Base-by-base conservation (phyloP, 1,140 invertebrate genomes). In the Myzus persicae region DNA sequence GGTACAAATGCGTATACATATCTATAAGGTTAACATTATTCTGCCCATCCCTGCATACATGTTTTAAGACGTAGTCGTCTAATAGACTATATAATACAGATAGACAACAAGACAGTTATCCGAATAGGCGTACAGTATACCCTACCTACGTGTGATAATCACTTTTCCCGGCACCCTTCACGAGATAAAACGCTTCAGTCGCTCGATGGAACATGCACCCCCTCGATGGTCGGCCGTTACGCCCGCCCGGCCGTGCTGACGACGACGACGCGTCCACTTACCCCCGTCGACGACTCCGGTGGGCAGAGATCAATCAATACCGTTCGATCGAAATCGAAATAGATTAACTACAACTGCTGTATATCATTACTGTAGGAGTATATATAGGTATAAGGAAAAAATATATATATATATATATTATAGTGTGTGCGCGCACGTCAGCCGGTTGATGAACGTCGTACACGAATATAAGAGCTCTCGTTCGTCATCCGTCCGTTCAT, bases 291-390 rank as follows among this genome's bases (percentile, higher is more conserved):
- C 31, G 31, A 76, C 31, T 76, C 59, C 14, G 59, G 59, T 14
- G 59, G 59, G 31, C 59, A 76, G 59, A 76, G 59, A 76, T 76
- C 26, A 46, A 88, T 88, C 85, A 46, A 88, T 88, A 88, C 44
- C 18, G 31, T 44, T 88, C n/a, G 85, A 20, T 88, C 31, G 44
- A 31, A 22, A 46, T 88, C 85, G 44, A 88, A 46, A 88, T 46
- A 88, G 11, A 46, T 88, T 76, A 76, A n/a, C 59, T 76, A 76
- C 31, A n/a, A 76, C 59, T 76, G 36, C 59, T 76, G 59, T 76
- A 76, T 76, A 76, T 18, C 59, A 76, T 76, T 76, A 76, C 36
- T 76, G 59, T 76, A 36, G 14, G 31, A 14, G 0, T n/a, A n/a
- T 76, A n/a, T n/a, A 76, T 48, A 31, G 9, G 9, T 26, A 59